Conservation (phyloP, 2,888 invertebrate species). For the Megaustenia siamemsis region DNA sequence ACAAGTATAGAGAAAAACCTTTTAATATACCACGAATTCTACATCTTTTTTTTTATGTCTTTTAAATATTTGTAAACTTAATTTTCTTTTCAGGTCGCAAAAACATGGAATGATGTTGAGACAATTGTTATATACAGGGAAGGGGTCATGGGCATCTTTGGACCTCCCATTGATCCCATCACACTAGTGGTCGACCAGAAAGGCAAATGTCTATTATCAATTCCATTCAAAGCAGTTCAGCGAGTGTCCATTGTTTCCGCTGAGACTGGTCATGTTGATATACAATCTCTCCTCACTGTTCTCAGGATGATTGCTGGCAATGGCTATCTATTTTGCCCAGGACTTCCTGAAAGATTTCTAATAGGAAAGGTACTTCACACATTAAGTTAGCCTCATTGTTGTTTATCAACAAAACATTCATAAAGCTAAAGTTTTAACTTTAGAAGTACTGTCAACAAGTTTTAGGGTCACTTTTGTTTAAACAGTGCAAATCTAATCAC, state of each 20-base stretch:
- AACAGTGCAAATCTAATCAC: no score
- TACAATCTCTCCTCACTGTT: slow-evolving; percentile 32
- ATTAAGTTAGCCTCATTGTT: no score
- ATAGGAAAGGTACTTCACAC: slow-evolving; percentile 51
- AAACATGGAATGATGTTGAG: slow-evolving; percentile 28
- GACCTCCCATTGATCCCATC: slow-evolving; percentile 45
- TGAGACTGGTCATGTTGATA: slow-evolving; percentile 23
- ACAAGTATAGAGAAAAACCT: no score
- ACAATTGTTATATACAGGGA: slow-evolving; percentile 42
- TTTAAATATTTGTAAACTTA: no score
- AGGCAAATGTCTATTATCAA: slow-evolving; percentile 38
- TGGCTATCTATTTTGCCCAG: slow-evolving; percentile 47
- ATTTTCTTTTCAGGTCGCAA: slow-evolving; percentile 28
- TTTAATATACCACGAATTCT: no score
- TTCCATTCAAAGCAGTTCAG: slow-evolving; percentile 50
- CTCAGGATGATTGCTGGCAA: slow-evolving; percentile 49
- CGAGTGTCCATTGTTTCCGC: slow-evolving; percentile 31
- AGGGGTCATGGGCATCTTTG: slow-evolving; percentile 38
- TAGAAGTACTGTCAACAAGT: no score
- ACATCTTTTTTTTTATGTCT: no score
- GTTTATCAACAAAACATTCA: no score
- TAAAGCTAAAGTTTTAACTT: no score
- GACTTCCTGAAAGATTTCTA: slow-evolving; percentile 46
- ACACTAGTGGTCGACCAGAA: slow-evolving; percentile 43
- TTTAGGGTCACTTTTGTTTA: no score